Evolutionary conservation across 2,113 vertebrate species (phyloP).

Genomic region (Hippolais icterina): DNA sequence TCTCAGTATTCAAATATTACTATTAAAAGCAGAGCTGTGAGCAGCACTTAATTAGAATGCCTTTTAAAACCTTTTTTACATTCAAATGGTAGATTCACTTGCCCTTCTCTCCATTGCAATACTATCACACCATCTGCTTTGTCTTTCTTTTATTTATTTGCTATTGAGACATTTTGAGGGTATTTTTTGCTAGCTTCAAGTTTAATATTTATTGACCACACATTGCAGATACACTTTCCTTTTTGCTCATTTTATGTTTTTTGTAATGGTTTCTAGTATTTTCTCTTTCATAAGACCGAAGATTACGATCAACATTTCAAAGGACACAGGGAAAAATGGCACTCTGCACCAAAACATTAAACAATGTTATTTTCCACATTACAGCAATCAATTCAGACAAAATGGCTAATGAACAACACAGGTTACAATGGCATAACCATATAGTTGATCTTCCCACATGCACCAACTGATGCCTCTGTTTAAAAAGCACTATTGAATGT

Average conservation of each 20-base stretch:
- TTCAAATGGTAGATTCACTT: background rate
- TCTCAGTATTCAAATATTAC: background rate
- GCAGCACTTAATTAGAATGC: background rate
- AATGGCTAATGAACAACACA: background rate
- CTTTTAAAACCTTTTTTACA: slow-evolving; percentile 8
- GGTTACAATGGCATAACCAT: background rate
- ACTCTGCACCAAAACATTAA: background rate
- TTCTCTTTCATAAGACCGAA: background rate
- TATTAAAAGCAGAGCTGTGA: background rate
- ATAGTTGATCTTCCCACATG: background rate
- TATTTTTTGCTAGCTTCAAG: background rate
- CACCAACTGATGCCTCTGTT: background rate
- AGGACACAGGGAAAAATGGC: background rate
- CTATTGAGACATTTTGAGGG: background rate
- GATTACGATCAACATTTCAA: background rate
- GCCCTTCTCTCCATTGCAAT: background rate
- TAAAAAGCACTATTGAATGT: background rate
- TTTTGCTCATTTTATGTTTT: background rate
- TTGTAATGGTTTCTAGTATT: background rate
- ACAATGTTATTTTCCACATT: background rate
- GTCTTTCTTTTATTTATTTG: background rate
- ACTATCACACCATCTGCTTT: background rate
- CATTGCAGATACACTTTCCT: background rate
- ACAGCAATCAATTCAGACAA: background rate
- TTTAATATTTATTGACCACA: background rate